Base-by-base conservation (phyloP, 2,888 invertebrate species). In the Blastobasis adustella region DNA sequence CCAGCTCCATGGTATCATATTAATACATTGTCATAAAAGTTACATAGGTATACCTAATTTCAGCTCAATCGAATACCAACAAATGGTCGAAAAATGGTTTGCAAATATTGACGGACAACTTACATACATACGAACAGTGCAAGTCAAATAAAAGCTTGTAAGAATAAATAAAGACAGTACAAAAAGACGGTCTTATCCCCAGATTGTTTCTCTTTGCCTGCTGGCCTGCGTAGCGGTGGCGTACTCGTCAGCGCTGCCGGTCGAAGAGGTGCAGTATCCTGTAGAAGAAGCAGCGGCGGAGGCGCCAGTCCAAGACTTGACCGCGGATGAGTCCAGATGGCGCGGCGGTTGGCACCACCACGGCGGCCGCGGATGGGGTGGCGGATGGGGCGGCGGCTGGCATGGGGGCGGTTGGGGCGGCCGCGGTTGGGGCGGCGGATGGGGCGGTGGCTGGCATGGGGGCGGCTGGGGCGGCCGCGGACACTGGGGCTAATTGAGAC, bases 201-300 rank as follows among this genome's bases (percentile, higher is more conserved):
- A 84, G 83, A 50, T 74, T 23, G 46, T 76, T 38, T 69, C 60
- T 54, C 52, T 71, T 8, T 63, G 65, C 46, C 55, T 82, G 40
- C 50, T 82, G 10, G n/a, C 76, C 47, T 77, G 75, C 65, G 67
- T 63, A 10, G 69, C 69, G 59, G 44, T 73, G 55, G 79, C 77
- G 10, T 76, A 71, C 58, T 67, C 69, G 0, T 60, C 66, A 43
- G 74, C 74, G 37, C 47, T 76, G 9, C 78, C 79, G 0, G 56
- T 59, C 48, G 56, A 53, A 1, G 61, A 54, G 42, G 63, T 54
- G 37, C 6, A 49, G 49, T 41, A 54, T 54, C 43, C 53, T 10
- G 58, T 63, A 53, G 45, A 50, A 1, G 39, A 56, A 6, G 54
- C 52, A 7, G 52, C 58, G 0, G 62, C 54, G 3, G 67, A 59